Base-by-base conservation (phyloP, 64 coral and sea anemone species). In the Catalaphyllia jardinei region DNA sequence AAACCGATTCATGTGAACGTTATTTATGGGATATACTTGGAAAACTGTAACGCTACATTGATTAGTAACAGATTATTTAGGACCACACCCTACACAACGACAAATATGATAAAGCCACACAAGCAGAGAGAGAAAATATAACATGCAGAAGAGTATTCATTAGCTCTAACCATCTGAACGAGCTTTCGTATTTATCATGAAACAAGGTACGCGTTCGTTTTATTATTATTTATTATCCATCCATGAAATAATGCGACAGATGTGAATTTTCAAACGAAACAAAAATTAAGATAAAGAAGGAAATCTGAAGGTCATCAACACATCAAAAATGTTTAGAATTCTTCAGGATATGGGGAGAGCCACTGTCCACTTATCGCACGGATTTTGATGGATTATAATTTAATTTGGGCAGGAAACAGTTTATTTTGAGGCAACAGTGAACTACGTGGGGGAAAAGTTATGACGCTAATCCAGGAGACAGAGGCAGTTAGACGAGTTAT, bases 321-420 rank as follows among this genome's bases (percentile, higher is more conserved):
- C 80, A 20, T 60, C 31, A 67, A 38, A 49, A 67, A 65, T 38
- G 19, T 65, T 52, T 63, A 18, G 59, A 62, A 62, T 60, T 81
- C 25, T 31, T 31, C 2, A 62, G 79, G 27, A 62, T 65, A 65
- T 10, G 16, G 7, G 12, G 3, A 49, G 50, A 80, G 42, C 28
- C 29, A 54, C 11, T 61, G 15, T 85, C 81, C 35, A 71, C 33
- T 85, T 35, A 85, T 31, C 50, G 24, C n/a, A 51, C 10, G 63
- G 31, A 52, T 85, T 85, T 71, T 85, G 81, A 85, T 85, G 20
- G 81, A 85, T 85, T 33, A 18, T 85, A 71, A n/a, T 85, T 85
- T 85, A 71, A 85, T 85, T 85, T 38, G 12, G 15, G 29, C 11
- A 71, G 62, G 62, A 69, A 72, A 39, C 62, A 17, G 27, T 14